Percentiles rank a stretch among this genome's conserved stretches.
Evolutionary conservation across 2,797 vertebrate species (phyloP).

Genomic region (Spinus pinus): DNA sequence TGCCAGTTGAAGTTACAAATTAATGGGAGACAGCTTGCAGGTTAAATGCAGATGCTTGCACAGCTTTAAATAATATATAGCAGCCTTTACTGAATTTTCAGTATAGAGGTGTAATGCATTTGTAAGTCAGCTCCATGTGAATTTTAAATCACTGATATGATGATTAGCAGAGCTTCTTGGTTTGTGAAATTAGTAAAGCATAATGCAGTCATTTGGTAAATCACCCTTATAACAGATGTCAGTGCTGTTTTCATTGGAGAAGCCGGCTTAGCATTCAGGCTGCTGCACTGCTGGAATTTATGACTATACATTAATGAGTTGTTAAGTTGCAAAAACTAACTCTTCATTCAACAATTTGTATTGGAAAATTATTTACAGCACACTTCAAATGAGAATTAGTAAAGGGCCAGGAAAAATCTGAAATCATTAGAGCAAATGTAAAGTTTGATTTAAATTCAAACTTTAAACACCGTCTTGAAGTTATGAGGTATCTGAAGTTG

Average conservation of each 20-base stretch:
- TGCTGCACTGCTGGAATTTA: neutral
- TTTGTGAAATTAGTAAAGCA: neutral
- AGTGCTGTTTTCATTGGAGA: neutral
- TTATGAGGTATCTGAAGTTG: neutral
- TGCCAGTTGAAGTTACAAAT: neutral
- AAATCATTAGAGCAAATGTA: neutral
- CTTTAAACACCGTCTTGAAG: neutral
- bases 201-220: neutral
- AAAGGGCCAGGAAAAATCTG: neutral
- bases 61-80: neutral
- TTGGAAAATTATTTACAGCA: neutral
- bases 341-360: neutral
- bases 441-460: neutral
- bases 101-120: neutral
- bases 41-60: neutral
- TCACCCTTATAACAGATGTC: neutral
- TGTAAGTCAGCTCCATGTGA: neutral
- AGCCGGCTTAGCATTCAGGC: neutral
- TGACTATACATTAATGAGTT: neutral
- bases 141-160: neutral
- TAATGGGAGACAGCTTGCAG: neutral
- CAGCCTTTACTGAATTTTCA: neutral
- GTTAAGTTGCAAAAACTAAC: neutral
- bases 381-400: neutral
- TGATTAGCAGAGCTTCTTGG: neutral